phyloP scores from a whole-genome alignment of 2,888 invertebrate species.

The Polia nebulosa region DNA sequence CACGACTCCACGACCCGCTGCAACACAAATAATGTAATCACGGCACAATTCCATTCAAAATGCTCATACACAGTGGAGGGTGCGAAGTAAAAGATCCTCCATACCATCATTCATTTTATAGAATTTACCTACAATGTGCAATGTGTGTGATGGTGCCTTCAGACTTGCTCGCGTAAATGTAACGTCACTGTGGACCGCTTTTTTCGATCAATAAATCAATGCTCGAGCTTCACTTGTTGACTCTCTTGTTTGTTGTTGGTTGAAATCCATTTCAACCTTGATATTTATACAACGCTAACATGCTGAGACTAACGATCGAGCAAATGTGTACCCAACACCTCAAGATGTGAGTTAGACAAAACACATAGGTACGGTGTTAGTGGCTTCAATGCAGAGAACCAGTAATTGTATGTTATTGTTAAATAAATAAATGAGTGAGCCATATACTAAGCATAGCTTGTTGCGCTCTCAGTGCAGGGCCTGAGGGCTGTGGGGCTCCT shows the following conservation, averaged over 20 bases:
- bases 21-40: not conserved
- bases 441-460: constrained; percentile 3
- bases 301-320: too few relatives aligned
- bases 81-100: not conserved
- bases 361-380: not conserved
- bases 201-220: not conserved
- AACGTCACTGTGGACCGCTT: not conserved
- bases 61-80: not conserved
- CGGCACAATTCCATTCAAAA: not conserved
- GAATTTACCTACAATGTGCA: too few relatives aligned
- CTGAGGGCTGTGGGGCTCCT: not conserved
- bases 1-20: not conserved
- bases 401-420: not conserved
- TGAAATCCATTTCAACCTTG: not conserved
- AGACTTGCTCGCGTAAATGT: not conserved
- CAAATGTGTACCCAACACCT: not conserved
- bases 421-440: constrained; percentile 12
- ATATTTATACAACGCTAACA: not conserved
- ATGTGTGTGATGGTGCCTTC: too few relatives aligned
- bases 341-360: not conserved
- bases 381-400: constrained; percentile 4
- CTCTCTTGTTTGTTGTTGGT: too few relatives aligned
- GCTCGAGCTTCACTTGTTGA: too few relatives aligned
- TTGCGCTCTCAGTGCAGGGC: constrained; percentile 4
- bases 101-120: not conserved